Percentiles rank a stretch among this genome's conserved stretches.
These are phyloP conservation scores for Cephus pulcher DNA, from an alignment of 2,888 invertebrate species.

Conservation along the genomic window DNA sequence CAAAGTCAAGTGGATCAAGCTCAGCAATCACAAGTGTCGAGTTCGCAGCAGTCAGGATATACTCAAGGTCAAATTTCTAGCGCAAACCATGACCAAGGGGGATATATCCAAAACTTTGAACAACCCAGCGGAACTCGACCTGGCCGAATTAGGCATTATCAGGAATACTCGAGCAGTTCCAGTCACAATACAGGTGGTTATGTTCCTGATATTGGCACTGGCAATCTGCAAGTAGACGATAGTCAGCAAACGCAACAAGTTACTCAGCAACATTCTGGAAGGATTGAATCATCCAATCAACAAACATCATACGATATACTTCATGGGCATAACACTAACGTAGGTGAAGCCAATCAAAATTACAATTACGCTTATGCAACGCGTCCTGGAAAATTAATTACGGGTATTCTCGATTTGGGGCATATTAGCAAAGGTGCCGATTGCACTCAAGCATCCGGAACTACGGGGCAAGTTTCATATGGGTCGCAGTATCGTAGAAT, in stretches of 20 bases:
- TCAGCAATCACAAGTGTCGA: background rate
- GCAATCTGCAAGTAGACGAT: background rate
- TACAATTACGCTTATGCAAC: constrained; percentile 24
- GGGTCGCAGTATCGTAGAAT: constrained; percentile 24
- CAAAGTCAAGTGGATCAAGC: constrained; percentile 4
- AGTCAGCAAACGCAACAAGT: constrained; percentile 8
- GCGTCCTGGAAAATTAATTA: constrained; percentile 19
- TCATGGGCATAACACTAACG: constrained; percentile 1
- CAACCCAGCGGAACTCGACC: background rate
- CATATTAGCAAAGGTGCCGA: constrained; percentile 31
- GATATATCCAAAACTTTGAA: background rate
- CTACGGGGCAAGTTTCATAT: constrained; percentile 21
- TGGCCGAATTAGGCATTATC: constrained; percentile 27
- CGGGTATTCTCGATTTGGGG: constrained; percentile 27
- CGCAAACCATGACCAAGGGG: background rate
- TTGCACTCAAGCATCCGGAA: constrained; percentile 28
- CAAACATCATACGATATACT: background rate
- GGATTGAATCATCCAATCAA: background rate
- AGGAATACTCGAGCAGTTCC: constrained; percentile 40
- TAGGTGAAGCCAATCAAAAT: constrained; percentile 16
- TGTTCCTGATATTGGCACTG: background rate
- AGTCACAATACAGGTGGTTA: constrained; percentile 18
- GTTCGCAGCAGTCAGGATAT: background rate
- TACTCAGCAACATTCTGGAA: constrained; percentile 2
- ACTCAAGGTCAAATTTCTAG: background rate